phyloP scores from a whole-genome alignment of 2,888 invertebrate genomes.

The Drosophila stalkeri region DNA sequence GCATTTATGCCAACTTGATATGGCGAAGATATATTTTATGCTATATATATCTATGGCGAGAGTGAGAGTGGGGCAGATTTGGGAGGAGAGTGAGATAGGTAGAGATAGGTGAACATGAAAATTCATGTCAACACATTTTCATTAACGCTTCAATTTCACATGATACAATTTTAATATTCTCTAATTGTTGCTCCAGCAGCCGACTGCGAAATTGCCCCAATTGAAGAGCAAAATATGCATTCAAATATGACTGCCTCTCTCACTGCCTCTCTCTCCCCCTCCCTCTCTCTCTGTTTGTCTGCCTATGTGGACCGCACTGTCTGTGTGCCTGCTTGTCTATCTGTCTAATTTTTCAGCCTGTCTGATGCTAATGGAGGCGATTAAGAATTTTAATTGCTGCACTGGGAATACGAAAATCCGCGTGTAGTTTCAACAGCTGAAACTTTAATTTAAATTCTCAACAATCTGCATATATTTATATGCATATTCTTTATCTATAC shows the following conservation, averaged over 20 bases:
- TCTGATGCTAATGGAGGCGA: conserved; percentile 42
- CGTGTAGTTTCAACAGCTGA: conserved; percentile 43
- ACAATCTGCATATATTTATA: conserved; percentile 29
- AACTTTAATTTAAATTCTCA: conserved; percentile 40
- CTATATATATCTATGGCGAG: neutral
- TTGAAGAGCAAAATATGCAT: conserved; percentile 12
- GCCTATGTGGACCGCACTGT: neutral
- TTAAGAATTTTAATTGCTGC: conserved; percentile 52
- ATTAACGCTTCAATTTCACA: conserved; percentile 52
- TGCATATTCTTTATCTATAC: neutral
- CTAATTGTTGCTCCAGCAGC: conserved; percentile 48
- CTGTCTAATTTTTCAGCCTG: conserved; percentile 12
- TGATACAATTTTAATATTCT: conserved; percentile 60
- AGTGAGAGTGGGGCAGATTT: neutral
- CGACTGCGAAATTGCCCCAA: conserved; percentile 12
- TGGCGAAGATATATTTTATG: neutral
- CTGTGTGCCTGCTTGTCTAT: too few relatives aligned
- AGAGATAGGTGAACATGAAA: conserved; percentile 11
- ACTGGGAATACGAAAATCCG: conserved; percentile 31
- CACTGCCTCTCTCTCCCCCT: neutral
- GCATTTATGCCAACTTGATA: conserved; percentile 32
- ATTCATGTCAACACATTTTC: conserved; percentile 51
- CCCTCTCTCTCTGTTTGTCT: neutral
- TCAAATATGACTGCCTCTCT: conserved; percentile 25
- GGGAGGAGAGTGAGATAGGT: neutral